Evolutionary conservation across 2,113 vertebrate genomes (phyloP).

Genomic region (Apteryx mantelli): DNA sequence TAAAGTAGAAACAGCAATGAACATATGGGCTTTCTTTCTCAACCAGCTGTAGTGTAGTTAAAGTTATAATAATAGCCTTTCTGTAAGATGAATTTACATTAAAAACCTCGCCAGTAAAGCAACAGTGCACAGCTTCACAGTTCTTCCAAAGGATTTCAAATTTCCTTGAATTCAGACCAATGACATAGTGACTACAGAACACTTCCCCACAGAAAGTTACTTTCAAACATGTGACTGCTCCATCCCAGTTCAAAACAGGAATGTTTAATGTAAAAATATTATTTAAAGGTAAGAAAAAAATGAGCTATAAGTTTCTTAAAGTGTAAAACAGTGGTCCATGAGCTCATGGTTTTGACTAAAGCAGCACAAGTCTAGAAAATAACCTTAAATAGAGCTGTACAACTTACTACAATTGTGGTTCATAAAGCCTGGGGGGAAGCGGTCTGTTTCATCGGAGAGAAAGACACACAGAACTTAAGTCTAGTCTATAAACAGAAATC

Average conservation of each 20-base stretch:
- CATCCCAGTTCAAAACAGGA: background rate
- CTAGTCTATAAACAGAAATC: background rate
- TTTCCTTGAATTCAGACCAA: constrained; percentile 13
- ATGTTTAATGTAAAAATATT: background rate
- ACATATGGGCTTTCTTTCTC: constrained; percentile 83
- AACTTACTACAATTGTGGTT: background rate
- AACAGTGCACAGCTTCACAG: constrained; percentile 59
- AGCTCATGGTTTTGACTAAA: background rate
- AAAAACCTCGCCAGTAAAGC: constrained; percentile 77
- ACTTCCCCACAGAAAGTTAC: background rate
- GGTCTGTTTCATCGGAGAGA: background rate
- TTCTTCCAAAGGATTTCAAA: constrained; percentile 50
- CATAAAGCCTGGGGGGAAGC: background rate
- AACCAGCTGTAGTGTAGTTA: constrained; percentile 85
- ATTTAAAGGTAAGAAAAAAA: background rate
- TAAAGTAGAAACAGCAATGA: constrained; percentile 79
- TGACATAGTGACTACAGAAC: constrained; percentile 36
- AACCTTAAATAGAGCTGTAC: background rate
- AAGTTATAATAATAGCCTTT: constrained; percentile 86
- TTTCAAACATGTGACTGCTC: background rate
- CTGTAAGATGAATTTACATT: constrained; percentile 83
- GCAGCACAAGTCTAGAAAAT: background rate
- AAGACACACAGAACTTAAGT: background rate
- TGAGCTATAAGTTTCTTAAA: background rate
- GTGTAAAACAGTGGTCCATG: background rate